Evolutionary conservation across 2,888 invertebrate species (phyloP), one percentile per base, ranked within the genome.

Genomic region (Iphiclides podalirius): DNA sequence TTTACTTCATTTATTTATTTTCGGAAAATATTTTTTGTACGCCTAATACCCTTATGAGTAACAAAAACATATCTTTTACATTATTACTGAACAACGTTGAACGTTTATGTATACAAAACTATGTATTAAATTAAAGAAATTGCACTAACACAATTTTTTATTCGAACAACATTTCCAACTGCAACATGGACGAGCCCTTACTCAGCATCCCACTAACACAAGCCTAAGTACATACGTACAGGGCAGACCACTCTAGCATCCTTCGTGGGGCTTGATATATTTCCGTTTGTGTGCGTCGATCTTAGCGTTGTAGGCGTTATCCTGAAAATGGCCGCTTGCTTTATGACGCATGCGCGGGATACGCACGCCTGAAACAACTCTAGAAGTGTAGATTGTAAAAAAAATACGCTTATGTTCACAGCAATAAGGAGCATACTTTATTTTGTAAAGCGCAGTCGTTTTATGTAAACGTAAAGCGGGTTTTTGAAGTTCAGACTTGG

Each of bases 401-500:
- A n/a, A n/a, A n/a, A n/a, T n/a, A n/a, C n/a, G 53, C 54, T 47
- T 71, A 59, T 45, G 1, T 0, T 0, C 1, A 11, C 12, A 0
- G 0, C 0, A 0, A 33, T 63, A 70, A 57, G n/a, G 53, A 1
- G 8, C n/a, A n/a, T n/a, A 1, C 12, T 13, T 2, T 3, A 6
- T 42, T 56, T 48, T 7, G n/a, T n/a, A n/a, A 4, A 11, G 17
- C 48, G 14, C 28, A 15, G 33, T 34, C 8, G 26, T 47, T 14
- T 57, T 60, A 58, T 58, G 54, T 54, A 52, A 64, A 63, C 58
- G 61, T 64, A 64, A 63, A 72, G 78, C 71, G 77, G 72, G 79
- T 73, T 79, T 83, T 83, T 81, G 75, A 82, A 84, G 79, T 81
- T 80, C n/a, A n/a, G n/a, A n/a, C 59, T 82, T 80, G 78, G 68